phyloP scores from a whole-genome alignment of 2,113 vertebrate genomes.

The Bubo bubo region DNA sequence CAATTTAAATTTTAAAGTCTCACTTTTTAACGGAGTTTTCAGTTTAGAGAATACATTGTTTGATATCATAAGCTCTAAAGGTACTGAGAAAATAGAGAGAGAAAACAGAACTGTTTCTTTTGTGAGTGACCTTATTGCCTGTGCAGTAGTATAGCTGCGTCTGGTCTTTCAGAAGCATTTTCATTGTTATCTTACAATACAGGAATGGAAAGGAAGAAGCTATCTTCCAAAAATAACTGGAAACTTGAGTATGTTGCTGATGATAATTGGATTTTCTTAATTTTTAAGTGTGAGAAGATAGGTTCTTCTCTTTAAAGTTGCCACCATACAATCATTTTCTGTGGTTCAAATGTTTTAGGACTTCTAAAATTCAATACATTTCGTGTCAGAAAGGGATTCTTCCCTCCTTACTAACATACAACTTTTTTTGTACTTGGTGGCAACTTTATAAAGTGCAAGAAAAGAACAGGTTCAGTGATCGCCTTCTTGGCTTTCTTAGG shows the following conservation, averaged over 20 bases:
- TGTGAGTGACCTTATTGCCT: background rate
- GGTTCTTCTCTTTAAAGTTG: background rate
- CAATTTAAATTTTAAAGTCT: background rate
- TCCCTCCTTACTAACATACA: background rate
- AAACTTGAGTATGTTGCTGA: background rate
- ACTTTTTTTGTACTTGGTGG: background rate
- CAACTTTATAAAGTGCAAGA: background rate
- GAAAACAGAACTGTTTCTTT: background rate
- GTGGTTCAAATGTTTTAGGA: background rate
- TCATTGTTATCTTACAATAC: background rate
- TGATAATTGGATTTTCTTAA: background rate
- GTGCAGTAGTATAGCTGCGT: background rate
- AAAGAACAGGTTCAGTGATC: background rate
- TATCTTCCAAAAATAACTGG: background rate
- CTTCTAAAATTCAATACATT: background rate
- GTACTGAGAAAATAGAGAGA: background rate
- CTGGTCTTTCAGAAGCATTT: background rate
- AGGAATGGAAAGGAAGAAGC: background rate
- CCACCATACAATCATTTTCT: background rate
- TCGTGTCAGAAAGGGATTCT: background rate
- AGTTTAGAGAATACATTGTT: background rate
- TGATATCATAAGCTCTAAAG: background rate
- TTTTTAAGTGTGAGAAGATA: background rate
- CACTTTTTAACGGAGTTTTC: background rate
- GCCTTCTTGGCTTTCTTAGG: background rate